phyloP scores from a whole-genome alignment of 2,113 vertebrate genomes.

The Tragelaphus buxtoni region DNA sequence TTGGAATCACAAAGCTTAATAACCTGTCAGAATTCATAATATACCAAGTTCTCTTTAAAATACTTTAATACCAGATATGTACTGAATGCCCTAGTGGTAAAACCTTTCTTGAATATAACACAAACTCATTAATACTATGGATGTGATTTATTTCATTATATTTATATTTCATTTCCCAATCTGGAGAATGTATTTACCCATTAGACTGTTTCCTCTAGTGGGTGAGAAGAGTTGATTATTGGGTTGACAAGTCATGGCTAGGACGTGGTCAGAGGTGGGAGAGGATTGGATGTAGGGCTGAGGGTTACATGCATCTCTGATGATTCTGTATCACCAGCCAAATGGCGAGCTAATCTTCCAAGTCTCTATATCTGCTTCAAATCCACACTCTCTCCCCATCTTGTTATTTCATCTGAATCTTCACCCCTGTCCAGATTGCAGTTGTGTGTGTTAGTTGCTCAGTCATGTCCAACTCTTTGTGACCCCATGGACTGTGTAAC shows the following conservation, averaged over 20 bases:
- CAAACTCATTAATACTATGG: not conserved
- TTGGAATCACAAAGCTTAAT: constrained; percentile 3
- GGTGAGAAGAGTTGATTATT: not conserved
- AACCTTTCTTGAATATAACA: not conserved
- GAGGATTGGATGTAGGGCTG: not conserved
- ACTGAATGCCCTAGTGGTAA: not conserved
- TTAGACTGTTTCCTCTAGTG: not conserved
- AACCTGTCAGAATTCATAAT: not conserved
- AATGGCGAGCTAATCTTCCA: not conserved
- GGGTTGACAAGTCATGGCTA: not conserved
- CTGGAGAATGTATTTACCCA: not conserved
- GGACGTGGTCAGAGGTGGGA: not conserved
- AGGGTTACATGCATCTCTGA: not conserved
- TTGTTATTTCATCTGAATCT: not conserved
- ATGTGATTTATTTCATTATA: not conserved
- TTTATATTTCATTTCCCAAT: constrained; percentile 21
- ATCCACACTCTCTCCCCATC: not conserved
- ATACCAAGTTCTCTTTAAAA: constrained; percentile 10
- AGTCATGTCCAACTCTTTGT: not conserved
- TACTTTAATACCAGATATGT: not conserved
- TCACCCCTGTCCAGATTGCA: not conserved
- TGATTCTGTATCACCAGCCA: not conserved
- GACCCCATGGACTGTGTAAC: not conserved
- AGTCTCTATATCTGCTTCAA: not conserved
- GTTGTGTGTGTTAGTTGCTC: not conserved